Base-by-base conservation (phyloP, 2,113 vertebrate species). In the Pyxicephalus adspersus region DNA sequence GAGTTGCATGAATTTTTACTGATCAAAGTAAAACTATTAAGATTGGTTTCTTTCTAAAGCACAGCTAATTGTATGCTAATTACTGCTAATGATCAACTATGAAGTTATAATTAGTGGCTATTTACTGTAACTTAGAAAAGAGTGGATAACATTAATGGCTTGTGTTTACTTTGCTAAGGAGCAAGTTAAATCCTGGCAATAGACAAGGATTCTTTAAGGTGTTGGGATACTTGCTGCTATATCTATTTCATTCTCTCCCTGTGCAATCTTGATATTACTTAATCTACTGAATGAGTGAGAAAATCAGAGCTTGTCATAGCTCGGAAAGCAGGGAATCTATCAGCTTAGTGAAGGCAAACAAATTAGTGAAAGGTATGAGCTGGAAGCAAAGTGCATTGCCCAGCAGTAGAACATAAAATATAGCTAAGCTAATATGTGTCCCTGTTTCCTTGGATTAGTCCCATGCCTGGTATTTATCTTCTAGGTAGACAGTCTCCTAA, bases 71-170 rank as follows among this genome's bases (percentile, higher is more conserved):
- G 51, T 65, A 64, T 57, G 26, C 51, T 78, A 78, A 78, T 78
- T 67, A 64, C 52, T 78, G 28, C 52, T 67, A 78, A 78, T 78
- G n/a, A 67, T 67, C 52, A 66, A 64, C 74, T 51, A 64, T 77
- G 74, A 64, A 66, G 64, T 78, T 78, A 78, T 78, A 78, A 67
- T 67, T 78, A 78, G 51, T 23, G 63, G 76, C 76, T 78, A 78
- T 78, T 78, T 78, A 67, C 52, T 67, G 64, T 78, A 78, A 58
- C 76, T 58, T 34, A 78, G 64, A 67, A 52, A 51, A 64, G 13
- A 38, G 58, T 38, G n/a, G 23, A 77, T 50, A 64, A 50, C 63
- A 77, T 64, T 65, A 64, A 77, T 78, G 26, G 15, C 50, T 29
- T 52, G 50, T 77, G 15, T 77, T 34, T 57, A 22, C 52, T 72